Base-by-base conservation (phyloP, 92 coral and sea anemone genomes). In the Pocillopora grandis region DNA sequence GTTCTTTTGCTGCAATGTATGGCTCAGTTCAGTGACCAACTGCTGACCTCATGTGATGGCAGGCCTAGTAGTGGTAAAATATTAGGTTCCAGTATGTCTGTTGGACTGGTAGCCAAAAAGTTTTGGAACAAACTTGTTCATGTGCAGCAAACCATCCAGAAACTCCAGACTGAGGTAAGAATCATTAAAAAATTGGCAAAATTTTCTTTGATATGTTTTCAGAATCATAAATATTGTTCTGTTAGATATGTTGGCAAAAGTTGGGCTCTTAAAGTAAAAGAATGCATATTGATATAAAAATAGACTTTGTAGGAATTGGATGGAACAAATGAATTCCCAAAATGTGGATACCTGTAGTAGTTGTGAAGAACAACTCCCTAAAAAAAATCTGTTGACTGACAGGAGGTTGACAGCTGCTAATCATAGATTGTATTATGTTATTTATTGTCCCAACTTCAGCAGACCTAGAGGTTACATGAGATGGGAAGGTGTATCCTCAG, bases 51-150 rank as follows among this genome's bases (percentile, higher is more conserved):
- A 59, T 92, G 91, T 52, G 89, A 87, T 58, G 76, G 80, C 58
- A 92, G 98, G 58, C 98, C 98, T 21, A 83, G 85, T 57, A 94
- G 98, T 72, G 93, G 95, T 49, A 88, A 92, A 68, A 90, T 93
- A 68, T 87, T 96, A 81, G 98, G 95, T 19, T 94, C 98, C 2
- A 91, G 98, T 1, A 96, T 96, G 93, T 96, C 98, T 49, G 96
- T 96, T 72, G 98, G 98, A 48, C 90, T 96, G 71, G 96, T 96
- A 8, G 98, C 95, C 35, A 96, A 96, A 90, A 96, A 96, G 78
- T 96, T 91, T 87, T 96, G 98, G 98, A 96, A 92, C 84, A 94
- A 96, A 76, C 88, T 93, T 76, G 98, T 93, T n/a, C 94, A 96
- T 79, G 88, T 94, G 5, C 95, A 96, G 36, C 98, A 96, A 78